A percentile compares a stretch with the other conserved stretches of the same genome.
phyloP scores from a whole-genome alignment of 53 echinoderm and acorn worm species.

The Apostichopus leukothele region DNA sequence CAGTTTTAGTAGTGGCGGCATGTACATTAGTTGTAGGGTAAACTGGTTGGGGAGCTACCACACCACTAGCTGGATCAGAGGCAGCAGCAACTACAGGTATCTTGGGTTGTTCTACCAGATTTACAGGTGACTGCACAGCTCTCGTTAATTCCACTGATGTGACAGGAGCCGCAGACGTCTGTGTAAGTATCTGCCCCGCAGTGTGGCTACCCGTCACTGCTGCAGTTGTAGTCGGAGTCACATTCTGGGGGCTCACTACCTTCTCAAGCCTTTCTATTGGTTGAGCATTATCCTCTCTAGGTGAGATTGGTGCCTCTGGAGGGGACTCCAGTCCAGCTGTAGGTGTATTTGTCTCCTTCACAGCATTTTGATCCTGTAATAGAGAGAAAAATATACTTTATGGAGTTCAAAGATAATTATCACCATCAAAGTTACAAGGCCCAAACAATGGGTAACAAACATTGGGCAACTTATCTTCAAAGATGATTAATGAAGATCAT shows the following conservation, averaged over 20 bases:
- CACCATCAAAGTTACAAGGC: too few species aligned
- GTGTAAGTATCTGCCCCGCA: not conserved
- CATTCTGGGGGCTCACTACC: slow-evolving; percentile 20
- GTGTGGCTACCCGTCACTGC: not conserved
- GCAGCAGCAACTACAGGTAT: slow-evolving; percentile 13
- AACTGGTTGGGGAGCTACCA: slow-evolving; percentile 60
- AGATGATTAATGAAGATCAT: too few species aligned
- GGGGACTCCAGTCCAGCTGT: not conserved
- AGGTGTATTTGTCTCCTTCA: not conserved
- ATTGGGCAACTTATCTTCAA: too few species aligned
- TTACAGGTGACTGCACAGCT: slow-evolving; percentile 33
- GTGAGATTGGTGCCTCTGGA: slow-evolving; percentile 26
- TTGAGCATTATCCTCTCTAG: slow-evolving; percentile 20
- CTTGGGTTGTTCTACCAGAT: slow-evolving; percentile 6
- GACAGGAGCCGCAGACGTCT: not conserved
- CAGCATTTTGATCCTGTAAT: slow-evolving; percentile 29
- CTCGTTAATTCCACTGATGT: slow-evolving; percentile 13
- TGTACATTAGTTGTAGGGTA: slow-evolving; percentile 47
- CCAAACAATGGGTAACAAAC: too few species aligned
- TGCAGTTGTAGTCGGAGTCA: slow-evolving; percentile 8
- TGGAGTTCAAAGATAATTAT: too few species aligned
- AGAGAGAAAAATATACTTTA: not conserved
- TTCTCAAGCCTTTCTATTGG: slow-evolving; percentile 24
- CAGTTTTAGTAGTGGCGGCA: not conserved
- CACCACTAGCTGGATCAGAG: not conserved